Conservation (phyloP, 2,113 vertebrate species). For the Emydura subglobosa region DNA sequence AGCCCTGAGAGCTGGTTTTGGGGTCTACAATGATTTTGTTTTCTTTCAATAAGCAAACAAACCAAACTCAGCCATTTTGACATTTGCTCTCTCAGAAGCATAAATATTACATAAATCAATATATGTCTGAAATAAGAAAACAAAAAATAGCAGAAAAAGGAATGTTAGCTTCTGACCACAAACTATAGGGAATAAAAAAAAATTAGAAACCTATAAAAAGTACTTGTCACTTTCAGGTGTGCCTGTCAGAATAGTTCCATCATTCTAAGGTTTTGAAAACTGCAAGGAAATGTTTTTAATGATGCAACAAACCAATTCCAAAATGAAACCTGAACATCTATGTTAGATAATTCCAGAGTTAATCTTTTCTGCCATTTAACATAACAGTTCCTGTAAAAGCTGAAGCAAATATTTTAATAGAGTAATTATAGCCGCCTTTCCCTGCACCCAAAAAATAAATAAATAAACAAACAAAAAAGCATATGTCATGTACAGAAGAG, state of each 20-base stretch:
- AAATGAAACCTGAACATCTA: neutral
- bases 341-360: neutral
- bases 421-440: neutral
- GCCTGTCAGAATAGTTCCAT: neutral
- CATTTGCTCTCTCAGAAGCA: neutral
- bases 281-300: neutral
- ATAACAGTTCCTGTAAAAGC: neutral
- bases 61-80: neutral
- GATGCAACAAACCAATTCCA: neutral
- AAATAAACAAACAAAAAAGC: no score
- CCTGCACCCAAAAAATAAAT: no score
- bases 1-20: neutral
- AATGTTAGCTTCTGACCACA: neutral
- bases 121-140: accelerated
- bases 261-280: neutral
- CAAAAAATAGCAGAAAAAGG: neutral
- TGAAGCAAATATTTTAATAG: neutral
- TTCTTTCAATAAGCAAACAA: neutral
- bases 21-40: neutral
- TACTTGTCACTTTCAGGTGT: neutral
- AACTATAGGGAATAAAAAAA: neutral
- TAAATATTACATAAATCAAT: neutral
- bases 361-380: neutral
- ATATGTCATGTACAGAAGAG: neutral
- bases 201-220: neutral